Conservation (phyloP, 2,113 vertebrate species). For the Conger conger region DNA sequence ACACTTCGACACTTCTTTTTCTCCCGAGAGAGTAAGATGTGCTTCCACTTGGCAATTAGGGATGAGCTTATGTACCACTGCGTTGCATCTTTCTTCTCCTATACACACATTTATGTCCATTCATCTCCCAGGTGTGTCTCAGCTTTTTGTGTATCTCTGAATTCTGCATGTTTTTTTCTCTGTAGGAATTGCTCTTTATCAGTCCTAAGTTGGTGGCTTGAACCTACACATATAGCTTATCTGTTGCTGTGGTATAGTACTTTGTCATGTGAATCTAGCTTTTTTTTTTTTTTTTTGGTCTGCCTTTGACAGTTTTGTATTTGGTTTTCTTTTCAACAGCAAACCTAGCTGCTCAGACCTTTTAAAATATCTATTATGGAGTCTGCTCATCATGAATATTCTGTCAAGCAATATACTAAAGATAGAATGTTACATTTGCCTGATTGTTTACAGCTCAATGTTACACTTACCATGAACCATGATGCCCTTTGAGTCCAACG, state of each 20-base stretch:
- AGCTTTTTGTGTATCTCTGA: neutral
- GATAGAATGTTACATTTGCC: neutral
- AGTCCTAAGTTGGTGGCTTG: neutral
- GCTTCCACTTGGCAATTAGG: constrained; percentile 57
- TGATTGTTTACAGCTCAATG: neutral
- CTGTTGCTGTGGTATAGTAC: neutral
- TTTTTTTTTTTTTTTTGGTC: too few species aligned
- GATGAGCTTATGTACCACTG: constrained; percentile 36
- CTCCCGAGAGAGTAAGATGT: constrained; percentile 39
- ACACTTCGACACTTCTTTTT: neutral
- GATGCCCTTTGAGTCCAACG: neutral
- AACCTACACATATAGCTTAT: neutral
- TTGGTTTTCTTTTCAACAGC: neutral
- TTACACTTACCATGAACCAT: neutral
- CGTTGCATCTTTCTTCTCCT: constrained; percentile 22
- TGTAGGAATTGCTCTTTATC: neutral
- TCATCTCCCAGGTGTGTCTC: neutral
- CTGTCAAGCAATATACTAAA: neutral
- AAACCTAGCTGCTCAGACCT: neutral
- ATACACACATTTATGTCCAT: neutral
- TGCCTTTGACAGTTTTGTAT: neutral
- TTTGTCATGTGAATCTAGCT: neutral
- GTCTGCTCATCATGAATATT: neutral
- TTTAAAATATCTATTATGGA: neutral
- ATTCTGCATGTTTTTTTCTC: neutral